phyloP scores from a whole-genome alignment of 2,888 invertebrate genomes.

The Amiota communis region DNA sequence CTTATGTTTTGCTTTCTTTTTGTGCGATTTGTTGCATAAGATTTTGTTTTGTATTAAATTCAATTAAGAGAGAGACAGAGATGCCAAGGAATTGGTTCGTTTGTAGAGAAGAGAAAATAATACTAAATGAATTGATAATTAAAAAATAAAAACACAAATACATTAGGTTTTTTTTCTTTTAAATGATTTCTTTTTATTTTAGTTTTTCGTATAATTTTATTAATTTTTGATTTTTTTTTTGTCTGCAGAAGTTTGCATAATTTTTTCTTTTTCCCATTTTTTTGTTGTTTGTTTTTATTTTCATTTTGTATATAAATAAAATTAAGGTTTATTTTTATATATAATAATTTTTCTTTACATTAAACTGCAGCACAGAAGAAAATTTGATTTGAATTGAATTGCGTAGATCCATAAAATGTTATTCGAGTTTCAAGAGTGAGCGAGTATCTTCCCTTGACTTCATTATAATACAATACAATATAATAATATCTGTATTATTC shows the following conservation, averaged over 20 bases:
- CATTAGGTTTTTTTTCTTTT: background rate
- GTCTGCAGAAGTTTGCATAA: constrained; percentile 24
- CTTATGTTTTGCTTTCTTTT: background rate
- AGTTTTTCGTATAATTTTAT: constrained; percentile 2
- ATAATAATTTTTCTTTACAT: constrained; percentile 31
- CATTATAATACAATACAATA: too few species aligned
- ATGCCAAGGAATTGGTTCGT: too few species aligned
- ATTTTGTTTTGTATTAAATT: constrained; percentile 10
- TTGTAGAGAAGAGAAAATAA: too few species aligned
- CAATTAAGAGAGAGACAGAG: too few species aligned
- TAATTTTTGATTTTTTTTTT: background rate
- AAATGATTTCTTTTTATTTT: constrained; percentile 25
- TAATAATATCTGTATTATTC: too few species aligned
- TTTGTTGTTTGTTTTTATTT: constrained; percentile 56
- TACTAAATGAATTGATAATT: background rate
- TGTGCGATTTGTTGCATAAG: constrained; percentile 25
- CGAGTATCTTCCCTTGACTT: too few species aligned
- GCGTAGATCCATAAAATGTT: too few species aligned
- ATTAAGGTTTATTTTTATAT: constrained; percentile 54
- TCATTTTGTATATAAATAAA: constrained; percentile 58
- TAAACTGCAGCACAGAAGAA: constrained; percentile 34
- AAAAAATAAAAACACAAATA: constrained; percentile 15
- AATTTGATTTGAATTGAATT: too few species aligned
- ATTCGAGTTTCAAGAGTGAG: too few species aligned
- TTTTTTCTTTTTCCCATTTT: constrained; percentile 35